phyloP scores from a whole-genome alignment of 2,113 vertebrate species.

The Papio anubis region DNA sequence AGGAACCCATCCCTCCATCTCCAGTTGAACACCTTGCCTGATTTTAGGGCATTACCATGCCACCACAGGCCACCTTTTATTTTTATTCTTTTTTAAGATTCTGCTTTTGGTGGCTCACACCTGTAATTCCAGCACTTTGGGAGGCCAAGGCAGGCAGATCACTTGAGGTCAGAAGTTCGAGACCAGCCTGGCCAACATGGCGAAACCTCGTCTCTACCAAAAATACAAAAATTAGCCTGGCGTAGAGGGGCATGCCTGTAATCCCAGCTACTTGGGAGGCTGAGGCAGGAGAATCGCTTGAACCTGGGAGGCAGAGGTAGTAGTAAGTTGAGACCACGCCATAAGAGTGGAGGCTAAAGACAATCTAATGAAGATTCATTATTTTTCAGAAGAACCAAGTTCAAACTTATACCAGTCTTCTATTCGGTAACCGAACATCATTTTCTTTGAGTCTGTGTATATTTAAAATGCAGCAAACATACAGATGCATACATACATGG shows the following conservation, averaged over 20 bases:
- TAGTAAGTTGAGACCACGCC: too few relatives aligned
- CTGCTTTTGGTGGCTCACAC: neutral
- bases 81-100: neutral
- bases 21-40: neutral
- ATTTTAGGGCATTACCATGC: neutral
- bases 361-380: neutral
- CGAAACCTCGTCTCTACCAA: too few relatives aligned
- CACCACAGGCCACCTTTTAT: neutral
- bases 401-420: neutral
- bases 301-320: too few relatives aligned
- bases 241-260: too few relatives aligned
- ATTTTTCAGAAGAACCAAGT: neutral
- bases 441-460: neutral
- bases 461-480: neutral
- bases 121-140: too few relatives aligned
- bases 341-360: neutral
- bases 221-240: too few relatives aligned
- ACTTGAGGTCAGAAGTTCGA: too few relatives aligned
- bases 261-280: too few relatives aligned
- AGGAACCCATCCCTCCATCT: neutral
- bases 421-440: neutral
- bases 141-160: too few relatives aligned
- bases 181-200: too few relatives aligned
- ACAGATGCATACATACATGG: neutral
- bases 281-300: too few relatives aligned